Evolutionary conservation across 1,140 invertebrate species (phyloP), one percentile per base, ranked within the genome.

Genomic region (Cotesia chilonis): DNA sequence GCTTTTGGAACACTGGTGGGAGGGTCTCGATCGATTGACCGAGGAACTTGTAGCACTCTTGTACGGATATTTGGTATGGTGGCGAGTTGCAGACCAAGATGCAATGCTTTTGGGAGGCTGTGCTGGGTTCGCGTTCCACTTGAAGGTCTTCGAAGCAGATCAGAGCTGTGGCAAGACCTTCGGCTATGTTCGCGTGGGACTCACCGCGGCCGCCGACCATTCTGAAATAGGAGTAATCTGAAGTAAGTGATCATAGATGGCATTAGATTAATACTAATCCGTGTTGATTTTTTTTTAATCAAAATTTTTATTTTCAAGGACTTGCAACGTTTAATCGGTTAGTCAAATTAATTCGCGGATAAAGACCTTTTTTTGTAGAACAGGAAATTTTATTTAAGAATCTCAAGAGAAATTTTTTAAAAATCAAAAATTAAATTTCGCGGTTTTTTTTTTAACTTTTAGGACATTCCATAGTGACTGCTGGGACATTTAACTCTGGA

Each of bases 41-140:
- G 72, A 89, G 85, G 87, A 92, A 96, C 36, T 89, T 87, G 77
- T 90, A 90, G 28, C 91, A 92, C 84, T 98, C 96, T 82, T 91
- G 91, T 28, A 95, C 94, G 28, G 93, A 92, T 72, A 95, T 90
- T 64, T 92, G 90, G 84, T 98, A 98, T 0, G 96, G 96, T 5
- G 95, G 93, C n/a, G 96, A 97, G 84, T 96, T 97, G 81, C 95
- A 97, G 28, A 98, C 89, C 6, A 98, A 85, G 68, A 98, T 92
- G 77, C 96, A 95, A 85, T 98, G 95, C 69, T 89, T 85, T 41
- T 87, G 86, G 4, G 84, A 79, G 7, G 82, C 81, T 36, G 82
- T 77, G 66, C 82, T 87, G 74, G 88, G 87, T 76, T 93, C 91
- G 59, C 95, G 86, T 69, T 91, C 89, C 4, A 90, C 83, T 76